phyloP scores from a whole-genome alignment of 1,140 invertebrate species.

The Eulimnadia texana region DNA sequence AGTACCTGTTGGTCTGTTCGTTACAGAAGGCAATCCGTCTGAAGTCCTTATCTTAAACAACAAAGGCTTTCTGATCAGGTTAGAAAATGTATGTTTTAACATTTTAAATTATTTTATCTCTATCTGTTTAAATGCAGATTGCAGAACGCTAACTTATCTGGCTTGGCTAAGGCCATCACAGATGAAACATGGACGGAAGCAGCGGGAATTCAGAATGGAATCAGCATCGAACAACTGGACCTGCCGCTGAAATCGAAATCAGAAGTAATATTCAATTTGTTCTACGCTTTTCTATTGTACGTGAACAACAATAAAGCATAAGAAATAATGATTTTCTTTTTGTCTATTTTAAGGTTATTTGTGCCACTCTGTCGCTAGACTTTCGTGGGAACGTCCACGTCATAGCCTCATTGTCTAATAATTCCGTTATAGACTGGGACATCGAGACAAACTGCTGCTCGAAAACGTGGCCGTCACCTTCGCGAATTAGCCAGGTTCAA shows the following conservation, averaged over 20 bases:
- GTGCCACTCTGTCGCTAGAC: neutral
- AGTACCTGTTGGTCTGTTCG: neutral
- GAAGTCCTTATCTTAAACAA: conserved; percentile 4
- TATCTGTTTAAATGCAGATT: too few relatives aligned
- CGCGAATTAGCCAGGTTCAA: neutral
- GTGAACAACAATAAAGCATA: too few relatives aligned
- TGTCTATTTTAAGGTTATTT: neutral
- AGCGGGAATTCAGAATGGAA: neutral
- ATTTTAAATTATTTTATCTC: neutral
- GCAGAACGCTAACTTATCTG: neutral
- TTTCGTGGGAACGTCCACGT: neutral
- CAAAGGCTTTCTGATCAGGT: neutral
- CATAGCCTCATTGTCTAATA: neutral
- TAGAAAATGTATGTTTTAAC: neutral
- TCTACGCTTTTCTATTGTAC: too few relatives aligned
- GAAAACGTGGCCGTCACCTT: neutral
- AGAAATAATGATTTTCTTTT: too few relatives aligned
- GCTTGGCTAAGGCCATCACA: neutral
- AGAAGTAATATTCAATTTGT: too few relatives aligned
- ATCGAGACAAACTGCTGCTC: neutral
- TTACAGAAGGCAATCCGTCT: neutral
- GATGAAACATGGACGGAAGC: neutral
- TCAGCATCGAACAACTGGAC: too few relatives aligned
- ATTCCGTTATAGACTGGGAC: neutral
- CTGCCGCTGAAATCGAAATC: too few relatives aligned